These are phyloP conservation scores for Diplodus sargus DNA, from an alignment of 2,797 vertebrate species.

Conservation along the genomic window DNA sequence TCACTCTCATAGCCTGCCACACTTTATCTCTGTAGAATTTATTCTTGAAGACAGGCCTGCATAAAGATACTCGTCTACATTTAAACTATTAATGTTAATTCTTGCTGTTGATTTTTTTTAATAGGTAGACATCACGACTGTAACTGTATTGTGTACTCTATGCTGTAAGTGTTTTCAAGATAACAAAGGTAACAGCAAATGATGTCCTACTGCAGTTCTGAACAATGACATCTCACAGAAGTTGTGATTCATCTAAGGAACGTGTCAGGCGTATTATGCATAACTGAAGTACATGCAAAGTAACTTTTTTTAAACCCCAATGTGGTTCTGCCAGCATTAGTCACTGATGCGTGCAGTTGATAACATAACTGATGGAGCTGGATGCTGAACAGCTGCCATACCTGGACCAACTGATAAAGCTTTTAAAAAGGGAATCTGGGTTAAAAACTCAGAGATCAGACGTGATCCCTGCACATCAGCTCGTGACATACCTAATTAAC, in stretches of 20 bases:
- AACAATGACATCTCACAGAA: too few relatives aligned
- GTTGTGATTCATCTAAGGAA: too few relatives aligned
- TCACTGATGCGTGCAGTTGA: neutral
- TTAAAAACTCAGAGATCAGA: neutral
- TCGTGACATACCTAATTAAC: too few relatives aligned
- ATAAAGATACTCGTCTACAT: neutral
- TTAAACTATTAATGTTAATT: too few relatives aligned
- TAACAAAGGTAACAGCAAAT: too few relatives aligned
- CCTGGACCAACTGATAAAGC: neutral
- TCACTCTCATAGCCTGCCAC: too few relatives aligned
- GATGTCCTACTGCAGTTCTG: too few relatives aligned
- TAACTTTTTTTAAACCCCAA: neutral
- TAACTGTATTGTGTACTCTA: too few relatives aligned
- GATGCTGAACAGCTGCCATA: neutral
- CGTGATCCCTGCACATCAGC: neutral
- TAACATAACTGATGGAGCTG: neutral
- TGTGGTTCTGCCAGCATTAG: neutral
- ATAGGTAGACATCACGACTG: too few relatives aligned
- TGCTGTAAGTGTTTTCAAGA: too few relatives aligned
- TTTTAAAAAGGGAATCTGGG: neutral
- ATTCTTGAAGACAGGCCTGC: neutral
- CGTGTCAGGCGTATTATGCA: neutral
- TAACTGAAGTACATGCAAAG: neutral
- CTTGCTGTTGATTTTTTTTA: too few relatives aligned
- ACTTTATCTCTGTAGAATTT: neutral